phyloP scores from a whole-genome alignment of 2,797 vertebrate genomes.

The Lagodon rhomboides region DNA sequence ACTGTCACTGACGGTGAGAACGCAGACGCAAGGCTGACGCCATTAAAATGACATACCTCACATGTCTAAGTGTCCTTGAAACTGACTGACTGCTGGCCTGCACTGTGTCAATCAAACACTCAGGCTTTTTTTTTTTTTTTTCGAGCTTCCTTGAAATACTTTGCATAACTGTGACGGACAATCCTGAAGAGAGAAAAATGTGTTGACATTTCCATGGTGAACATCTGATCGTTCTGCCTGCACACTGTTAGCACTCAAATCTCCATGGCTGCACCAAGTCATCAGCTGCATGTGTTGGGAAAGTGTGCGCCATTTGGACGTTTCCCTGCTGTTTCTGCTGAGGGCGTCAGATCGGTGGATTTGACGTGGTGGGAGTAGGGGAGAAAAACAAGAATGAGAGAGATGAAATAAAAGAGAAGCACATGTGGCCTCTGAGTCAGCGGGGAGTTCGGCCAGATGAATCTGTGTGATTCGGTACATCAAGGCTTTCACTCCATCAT shows the following conservation, averaged over 20 bases:
- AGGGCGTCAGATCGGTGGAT: slow-evolving; percentile 13
- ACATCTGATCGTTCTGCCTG: slow-evolving; percentile 17
- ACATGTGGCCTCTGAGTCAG: slow-evolving; percentile 27
- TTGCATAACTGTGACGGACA: slow-evolving; percentile 25
- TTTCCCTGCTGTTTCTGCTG: slow-evolving; percentile 40
- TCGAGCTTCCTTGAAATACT: slow-evolving; percentile 9
- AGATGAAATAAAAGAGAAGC: neutral
- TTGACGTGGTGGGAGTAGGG: neutral
- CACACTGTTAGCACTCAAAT: slow-evolving; percentile 26
- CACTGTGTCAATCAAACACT: slow-evolving; percentile 18
- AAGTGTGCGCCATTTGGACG: slow-evolving; percentile 4
- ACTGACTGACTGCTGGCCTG: slow-evolving; percentile 12
- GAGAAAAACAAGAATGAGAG: neutral
- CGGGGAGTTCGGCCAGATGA: slow-evolving; percentile 20
- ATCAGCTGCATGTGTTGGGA: slow-evolving; percentile 20
- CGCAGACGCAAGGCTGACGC: slow-evolving; percentile 47
- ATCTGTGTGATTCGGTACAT: slow-evolving; percentile 16
- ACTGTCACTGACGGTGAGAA: slow-evolving; percentile 40
- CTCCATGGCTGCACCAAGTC: neutral
- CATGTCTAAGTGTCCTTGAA: slow-evolving; percentile 40
- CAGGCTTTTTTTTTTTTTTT: neutral
- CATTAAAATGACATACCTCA: slow-evolving; percentile 24
- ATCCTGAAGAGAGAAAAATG: slow-evolving; percentile 2
- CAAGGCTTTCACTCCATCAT: neutral
- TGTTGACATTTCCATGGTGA: slow-evolving; percentile 30